Evolutionary conservation across 2,888 invertebrate species (phyloP), one percentile per base, ranked within the genome.

Genomic region (Agrochola macilenta): DNA sequence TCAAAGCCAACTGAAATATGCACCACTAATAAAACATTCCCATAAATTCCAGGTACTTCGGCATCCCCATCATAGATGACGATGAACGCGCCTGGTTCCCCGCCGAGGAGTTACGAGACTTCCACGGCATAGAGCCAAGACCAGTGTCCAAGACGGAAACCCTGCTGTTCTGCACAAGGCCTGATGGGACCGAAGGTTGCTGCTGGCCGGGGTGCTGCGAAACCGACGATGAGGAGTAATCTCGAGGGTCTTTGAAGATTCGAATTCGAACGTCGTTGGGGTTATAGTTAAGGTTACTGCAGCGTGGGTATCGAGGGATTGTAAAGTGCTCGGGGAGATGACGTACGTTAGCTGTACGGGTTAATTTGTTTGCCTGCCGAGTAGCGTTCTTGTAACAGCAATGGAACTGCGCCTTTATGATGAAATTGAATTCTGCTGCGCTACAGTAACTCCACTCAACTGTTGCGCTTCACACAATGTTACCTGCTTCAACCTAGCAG

Each of bases 71-170:
- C 73, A 98, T 99, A 83, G 98, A 98, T 71, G 99, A 99, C 91
- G 98, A 98, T 79, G 99, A 99, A 91, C 98, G 99, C 86, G 98
- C 99, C 9, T 99, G 99, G 99, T 99, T 99, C 93, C 99, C 99
- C 0, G 98, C 98, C 0, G 98, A 98, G 52, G 99, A 99, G 91
- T 97, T 99, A 1, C 98, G 98, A 85, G 99, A 99, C 92, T 99
- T 98, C 93, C 98, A 99, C 92, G 98, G 98, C 77, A 98, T 99
- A 85, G 98, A 98, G 90, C 98, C 98, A 0, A 90, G 96, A 17
- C 92, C 96, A 0, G 98, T 98, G 0, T 98, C 98, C 0, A 95
- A 97, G 4, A 97, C 98, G 14, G 99, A 99, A 94, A 98, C 98
- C 11, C 92, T 98, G 66, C 95, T 99, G 26, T 99, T 99, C 96